Base-by-base conservation (phyloP, 2,888 invertebrate genomes). In the Lordiphosa andalusiaca region DNA sequence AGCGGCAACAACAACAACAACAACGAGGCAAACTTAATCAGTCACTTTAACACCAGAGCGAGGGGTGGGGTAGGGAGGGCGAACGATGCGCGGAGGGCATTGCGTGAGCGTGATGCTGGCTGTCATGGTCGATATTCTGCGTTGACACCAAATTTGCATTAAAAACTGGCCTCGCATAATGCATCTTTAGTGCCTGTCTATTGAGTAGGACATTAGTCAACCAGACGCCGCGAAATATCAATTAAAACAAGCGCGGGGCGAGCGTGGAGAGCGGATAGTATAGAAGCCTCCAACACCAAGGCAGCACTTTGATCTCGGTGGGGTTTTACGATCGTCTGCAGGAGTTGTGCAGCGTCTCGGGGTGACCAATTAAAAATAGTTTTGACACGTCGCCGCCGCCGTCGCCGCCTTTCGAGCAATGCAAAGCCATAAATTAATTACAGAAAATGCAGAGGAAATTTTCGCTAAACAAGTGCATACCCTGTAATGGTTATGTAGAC, bases 91-190 rank as follows among this genome's bases (percentile, higher is more conserved):
- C 36, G 16, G 35, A 12, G 21, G 37, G 40, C 23, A 51, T 76
- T 73, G 75, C 77, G 75, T 75, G 75, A 77, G 82, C 75, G 82
- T 81, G 53, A 53, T 72, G 80, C 82, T 66, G 67, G 59, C 82
- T 84, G 84, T 84, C 85, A 84, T 85, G 84, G 84, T 85, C 85
- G 85, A 84, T 84, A 82, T 44, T 44, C 76, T 84, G 80, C 76
- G 84, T 84, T 84, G 85, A 84, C 84, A 84, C 84, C 73, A 84
- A 85, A 84, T 85, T 76, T 84, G 84, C 84, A 84, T 84, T 84
- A 84, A 85, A 84, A 78, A 81, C 84, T 81, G 62, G 30, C 30
- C 30, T 30, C 30, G 30, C 80, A 81, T 84, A 84, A 84, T 81
- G 78, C 78, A 80, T 84, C 84, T 84, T 81, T 84, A 73, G 76